These are phyloP conservation scores for Ectemnius lituratus DNA, from an alignment of 2,888 invertebrate genomes.

Conservation along the genomic window DNA sequence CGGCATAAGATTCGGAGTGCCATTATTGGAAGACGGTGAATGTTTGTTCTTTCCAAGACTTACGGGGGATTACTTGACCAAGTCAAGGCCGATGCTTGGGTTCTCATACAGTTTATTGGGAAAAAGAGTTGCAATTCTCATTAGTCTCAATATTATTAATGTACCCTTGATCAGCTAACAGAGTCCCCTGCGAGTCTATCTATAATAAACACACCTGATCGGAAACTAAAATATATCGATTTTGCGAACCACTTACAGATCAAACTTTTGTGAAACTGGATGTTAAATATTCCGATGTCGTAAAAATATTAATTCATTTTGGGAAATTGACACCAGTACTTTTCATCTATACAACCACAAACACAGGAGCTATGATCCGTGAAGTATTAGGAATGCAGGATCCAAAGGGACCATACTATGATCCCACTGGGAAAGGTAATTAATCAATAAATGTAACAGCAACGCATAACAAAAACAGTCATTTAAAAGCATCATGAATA, in stretches of 20 bases:
- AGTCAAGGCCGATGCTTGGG: too few species aligned
- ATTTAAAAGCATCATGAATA: too few species aligned
- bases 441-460: neutral
- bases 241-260: constrained; percentile 52
- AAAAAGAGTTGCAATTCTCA: too few species aligned
- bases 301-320: constrained; percentile 88
- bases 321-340: constrained; percentile 87
- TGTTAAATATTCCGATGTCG: constrained; percentile 85
- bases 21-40: constrained; percentile 76
- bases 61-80: too few species aligned
- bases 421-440: constrained; percentile 79
- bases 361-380: constrained; percentile 85
- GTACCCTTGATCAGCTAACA: neutral
- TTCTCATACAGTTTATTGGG: too few species aligned
- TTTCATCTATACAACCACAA: constrained; percentile 87
- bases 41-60: constrained; percentile 2
- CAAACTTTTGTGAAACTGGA: constrained; percentile 80
- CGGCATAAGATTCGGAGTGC: constrained; percentile 78
- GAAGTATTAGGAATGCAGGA: constrained; percentile 85
- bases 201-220: neutral
- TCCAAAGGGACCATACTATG: constrained; percentile 78
- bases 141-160: neutral
- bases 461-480: too few species aligned
- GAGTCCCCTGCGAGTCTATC: too few species aligned
- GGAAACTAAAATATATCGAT: neutral